Base-by-base conservation (phyloP, 1,140 invertebrate genomes). In the Leptopilina clavipes region DNA sequence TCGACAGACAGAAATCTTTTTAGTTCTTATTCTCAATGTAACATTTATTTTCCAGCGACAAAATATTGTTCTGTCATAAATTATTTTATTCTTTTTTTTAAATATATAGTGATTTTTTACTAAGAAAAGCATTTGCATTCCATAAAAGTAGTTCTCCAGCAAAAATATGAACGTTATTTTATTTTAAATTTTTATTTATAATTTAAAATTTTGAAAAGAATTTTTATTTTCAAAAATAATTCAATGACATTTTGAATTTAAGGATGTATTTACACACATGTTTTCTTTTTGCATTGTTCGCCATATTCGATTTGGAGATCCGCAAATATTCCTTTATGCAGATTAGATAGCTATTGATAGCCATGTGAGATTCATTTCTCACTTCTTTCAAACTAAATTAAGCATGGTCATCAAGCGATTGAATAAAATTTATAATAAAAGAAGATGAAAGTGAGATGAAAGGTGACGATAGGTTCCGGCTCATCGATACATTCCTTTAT, bases 371-470 rank as follows among this genome's bases (percentile, higher is more conserved):
- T 65, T 22, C 14, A 31, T 65, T 65, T 65, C 12, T n/a, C 19
- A 65, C 25, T 65, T 37, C 59, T 65, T 37, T 65, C 11, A 65
- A 10, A 31, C n/a, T 22, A n/a, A 14, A 65, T 65, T 65, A 65
- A 37, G 59, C 59, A 65, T 14, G 59, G 22, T 31, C 22, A 31
- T 65, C 59, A 65, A 65, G 59, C 22, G 25, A 65, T 65, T 65
- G 59, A 31, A 65, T 65, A 31, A 31, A 31, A 65, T n/a, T 8
- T 40, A 65, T 65, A 65, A 65, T 65, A 25, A 65, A 65, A 65
- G 56, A n/a, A 54, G 56, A 31, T 65, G 56, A 31, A 65, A 65
- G 25, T 65, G n/a, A n/a, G 59, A 65, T 65, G 59, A 65, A 65
- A n/a, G 19, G 59, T 65, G 59, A 65, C 19, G 59, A 65, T 7